Conservation (phyloP, 2,888 invertebrate species). For the Baccha elongata region DNA sequence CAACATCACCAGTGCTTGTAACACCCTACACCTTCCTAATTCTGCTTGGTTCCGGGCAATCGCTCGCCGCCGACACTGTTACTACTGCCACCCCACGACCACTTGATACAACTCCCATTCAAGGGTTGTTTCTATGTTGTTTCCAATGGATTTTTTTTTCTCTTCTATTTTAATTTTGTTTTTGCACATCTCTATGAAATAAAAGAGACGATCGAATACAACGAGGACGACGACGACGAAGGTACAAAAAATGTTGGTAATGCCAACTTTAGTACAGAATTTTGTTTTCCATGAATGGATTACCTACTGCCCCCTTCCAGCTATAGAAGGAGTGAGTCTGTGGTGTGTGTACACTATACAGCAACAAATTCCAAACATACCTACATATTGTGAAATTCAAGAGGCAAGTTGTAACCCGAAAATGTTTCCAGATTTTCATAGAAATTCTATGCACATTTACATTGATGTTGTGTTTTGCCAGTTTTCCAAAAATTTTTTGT, state of each 20-base stretch:
- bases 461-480: slow-evolving; percentile 49
- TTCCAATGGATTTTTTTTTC: slow-evolving; percentile 34
- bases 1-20: slow-evolving; percentile 47
- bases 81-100: slow-evolving; percentile 5
- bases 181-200: slow-evolving; percentile 34
- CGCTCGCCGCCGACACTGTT: background rate
- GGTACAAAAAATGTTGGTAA: slow-evolving; percentile 35
- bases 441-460: slow-evolving; percentile 50
- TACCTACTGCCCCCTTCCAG: slow-evolving; percentile 6
- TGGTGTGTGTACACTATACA: background rate
- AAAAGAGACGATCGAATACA: too few species aligned
- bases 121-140: slow-evolving; percentile 65
- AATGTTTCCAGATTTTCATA: slow-evolving; percentile 63
- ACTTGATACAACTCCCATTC: slow-evolving; percentile 41
- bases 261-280: slow-evolving; percentile 51
- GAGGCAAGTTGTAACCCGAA: slow-evolving; percentile 52
- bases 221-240: too few species aligned
- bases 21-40: slow-evolving; percentile 26
- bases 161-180: slow-evolving; percentile 30
- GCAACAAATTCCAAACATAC: slow-evolving; percentile 40
- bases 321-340: background rate
- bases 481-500: slow-evolving; percentile 2
- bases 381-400: slow-evolving; percentile 53
- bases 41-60: slow-evolving; percentile 1
- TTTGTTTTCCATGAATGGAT: slow-evolving; percentile 69